A percentile compares a stretch with the other conserved stretches of the same genome.
Conservation (phyloP, 2,888 invertebrate species). For the Bugulina stolonifera region DNA sequence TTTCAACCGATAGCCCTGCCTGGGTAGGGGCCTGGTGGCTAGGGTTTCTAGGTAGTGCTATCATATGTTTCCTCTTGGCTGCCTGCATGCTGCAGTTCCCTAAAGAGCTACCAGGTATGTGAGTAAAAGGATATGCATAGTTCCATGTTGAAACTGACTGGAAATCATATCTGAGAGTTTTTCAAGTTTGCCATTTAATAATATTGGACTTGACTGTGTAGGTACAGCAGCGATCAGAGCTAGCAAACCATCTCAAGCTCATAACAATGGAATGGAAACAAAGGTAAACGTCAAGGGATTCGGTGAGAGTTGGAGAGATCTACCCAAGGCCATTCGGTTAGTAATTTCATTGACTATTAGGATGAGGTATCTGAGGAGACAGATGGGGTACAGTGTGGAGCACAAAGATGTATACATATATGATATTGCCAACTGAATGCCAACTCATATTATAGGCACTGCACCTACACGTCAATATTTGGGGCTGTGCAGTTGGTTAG, state of each 20-base stretch:
- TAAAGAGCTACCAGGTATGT: slow-evolving; percentile 59
- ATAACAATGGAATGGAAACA: slow-evolving; percentile 32
- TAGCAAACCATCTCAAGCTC: slow-evolving; percentile 36
- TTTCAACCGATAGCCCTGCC: neutral
- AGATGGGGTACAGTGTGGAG: too few relatives aligned
- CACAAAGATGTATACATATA: too few relatives aligned
- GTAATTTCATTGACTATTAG: too few relatives aligned
- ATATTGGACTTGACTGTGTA: slow-evolving; percentile 30
- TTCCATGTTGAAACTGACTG: too few relatives aligned
- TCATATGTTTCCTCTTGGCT: slow-evolving; percentile 74
- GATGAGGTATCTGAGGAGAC: too few relatives aligned
- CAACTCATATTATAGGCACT: too few relatives aligned
- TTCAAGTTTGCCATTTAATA: too few relatives aligned
- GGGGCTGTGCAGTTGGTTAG: too few relatives aligned
- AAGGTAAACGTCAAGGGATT: slow-evolving; percentile 27
- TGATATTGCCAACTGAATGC: too few relatives aligned
- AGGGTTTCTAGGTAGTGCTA: slow-evolving; percentile 59
- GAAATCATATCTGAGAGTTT: too few relatives aligned
- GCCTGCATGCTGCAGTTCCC: slow-evolving; percentile 87
- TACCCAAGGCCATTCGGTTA: slow-evolving; percentile 54
- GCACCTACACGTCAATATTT: too few relatives aligned
- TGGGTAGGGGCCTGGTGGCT: slow-evolving; percentile 54
- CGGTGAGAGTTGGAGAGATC: slow-evolving; percentile 32
- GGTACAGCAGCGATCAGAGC: slow-evolving; percentile 35
- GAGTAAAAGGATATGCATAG: too few relatives aligned